phyloP scores from a whole-genome alignment of 2,888 invertebrate genomes.

The Troides oblongomaculatus region DNA sequence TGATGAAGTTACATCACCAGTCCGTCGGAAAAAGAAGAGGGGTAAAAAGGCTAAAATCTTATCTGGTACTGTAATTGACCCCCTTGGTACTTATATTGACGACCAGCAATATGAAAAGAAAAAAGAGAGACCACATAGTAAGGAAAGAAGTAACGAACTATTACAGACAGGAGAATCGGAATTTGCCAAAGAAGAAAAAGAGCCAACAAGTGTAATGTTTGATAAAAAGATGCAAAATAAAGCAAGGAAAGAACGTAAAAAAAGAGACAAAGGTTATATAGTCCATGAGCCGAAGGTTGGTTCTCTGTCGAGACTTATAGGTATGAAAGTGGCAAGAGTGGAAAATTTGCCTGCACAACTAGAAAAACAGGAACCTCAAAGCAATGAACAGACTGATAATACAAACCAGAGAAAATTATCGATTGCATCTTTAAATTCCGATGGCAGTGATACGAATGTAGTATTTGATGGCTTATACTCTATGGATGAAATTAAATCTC shows the following conservation, averaged over 20 bases:
- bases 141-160: constrained; percentile 50
- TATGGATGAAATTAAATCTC: constrained; percentile 60
- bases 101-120: constrained; percentile 49
- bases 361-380: constrained; percentile 29
- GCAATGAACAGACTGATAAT: constrained; percentile 26
- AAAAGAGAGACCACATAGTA: constrained; percentile 56
- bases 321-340: constrained; percentile 53
- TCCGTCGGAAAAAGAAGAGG: constrained; percentile 48
- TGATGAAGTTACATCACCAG: constrained; percentile 34
- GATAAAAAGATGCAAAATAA: constrained; percentile 40
- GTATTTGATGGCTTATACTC: constrained; percentile 58
- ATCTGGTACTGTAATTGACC: constrained; percentile 56
- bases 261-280: constrained; percentile 34
- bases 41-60: constrained; percentile 35
- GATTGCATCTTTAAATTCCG: constrained; percentile 45
- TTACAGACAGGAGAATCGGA: constrained; percentile 31
- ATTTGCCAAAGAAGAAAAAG: constrained; percentile 40
- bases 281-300: constrained; percentile 31
- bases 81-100: constrained; percentile 51
- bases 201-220: constrained; percentile 32
- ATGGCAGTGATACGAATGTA: constrained; percentile 48
- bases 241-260: constrained; percentile 39
- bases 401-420: constrained; percentile 52
- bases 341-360: constrained; percentile 26
- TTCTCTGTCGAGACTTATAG: constrained; percentile 54